phyloP scores from a whole-genome alignment of 2,797 vertebrate genomes.

The Parotocinclus haroldoi region DNA sequence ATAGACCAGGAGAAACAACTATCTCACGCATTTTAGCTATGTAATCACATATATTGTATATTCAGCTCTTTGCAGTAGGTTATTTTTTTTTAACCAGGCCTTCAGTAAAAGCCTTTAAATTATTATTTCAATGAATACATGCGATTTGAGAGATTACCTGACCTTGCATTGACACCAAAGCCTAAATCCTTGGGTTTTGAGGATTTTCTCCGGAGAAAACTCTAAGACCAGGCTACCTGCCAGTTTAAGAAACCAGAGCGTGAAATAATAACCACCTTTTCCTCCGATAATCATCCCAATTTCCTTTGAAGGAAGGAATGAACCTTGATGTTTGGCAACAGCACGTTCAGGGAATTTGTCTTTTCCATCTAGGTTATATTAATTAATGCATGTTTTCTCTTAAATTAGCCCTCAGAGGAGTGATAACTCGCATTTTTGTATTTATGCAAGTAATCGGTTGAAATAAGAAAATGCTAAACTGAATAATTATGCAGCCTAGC shows the following conservation, averaged over 20 bases:
- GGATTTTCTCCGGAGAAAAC: constrained; percentile 32
- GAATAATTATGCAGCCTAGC: constrained; percentile 82
- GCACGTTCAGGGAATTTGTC: constrained; percentile 72
- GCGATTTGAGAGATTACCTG: constrained; percentile 29
- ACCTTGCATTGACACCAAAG: constrained; percentile 24
- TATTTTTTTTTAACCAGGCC: too few species aligned
- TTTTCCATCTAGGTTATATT: constrained; percentile 74
- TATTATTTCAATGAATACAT: constrained; percentile 19
- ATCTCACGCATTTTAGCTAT: too few species aligned
- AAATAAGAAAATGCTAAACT: constrained; percentile 75
- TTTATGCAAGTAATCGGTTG: constrained; percentile 83
- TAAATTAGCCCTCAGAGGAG: constrained; percentile 81
- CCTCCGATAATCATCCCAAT: constrained; percentile 67
- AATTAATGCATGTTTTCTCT: constrained; percentile 76
- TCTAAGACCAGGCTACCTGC: constrained; percentile 61
- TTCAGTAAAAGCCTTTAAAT: constrained; percentile 9
- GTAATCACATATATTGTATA: too few species aligned
- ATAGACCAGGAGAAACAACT: too few species aligned
- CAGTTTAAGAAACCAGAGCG: constrained; percentile 57
- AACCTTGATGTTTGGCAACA: constrained; percentile 70
- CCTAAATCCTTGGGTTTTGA: constrained; percentile 39
- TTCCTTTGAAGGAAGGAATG: constrained; percentile 73
- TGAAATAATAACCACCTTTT: constrained; percentile 65
- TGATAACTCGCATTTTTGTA: constrained; percentile 78
- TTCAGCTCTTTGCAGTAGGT: too few species aligned